Evolutionary conservation across 2,797 vertebrate genomes (phyloP).

Genomic region (Perodicticus potto): DNA sequence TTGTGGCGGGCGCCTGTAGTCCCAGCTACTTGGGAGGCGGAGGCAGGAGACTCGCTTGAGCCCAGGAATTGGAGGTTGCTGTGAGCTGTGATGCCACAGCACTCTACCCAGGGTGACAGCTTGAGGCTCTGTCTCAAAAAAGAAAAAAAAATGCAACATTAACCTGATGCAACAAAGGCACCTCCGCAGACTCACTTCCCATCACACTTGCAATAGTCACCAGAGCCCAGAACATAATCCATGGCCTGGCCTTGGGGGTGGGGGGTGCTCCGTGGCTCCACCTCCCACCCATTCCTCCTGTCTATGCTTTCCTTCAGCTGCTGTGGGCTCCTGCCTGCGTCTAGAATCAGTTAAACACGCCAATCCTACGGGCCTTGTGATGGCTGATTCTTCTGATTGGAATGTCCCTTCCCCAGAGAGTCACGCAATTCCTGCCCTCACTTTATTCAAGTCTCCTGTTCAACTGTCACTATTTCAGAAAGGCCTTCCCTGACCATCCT

Average conservation of each 20-base stretch:
- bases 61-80: too few species aligned
- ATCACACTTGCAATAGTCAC: not conserved
- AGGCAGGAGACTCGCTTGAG: too few species aligned
- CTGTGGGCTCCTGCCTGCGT: not conserved
- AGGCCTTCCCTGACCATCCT: not conserved
- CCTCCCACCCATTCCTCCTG: not conserved
- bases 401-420: not conserved
- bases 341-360: not conserved
- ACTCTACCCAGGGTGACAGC: too few species aligned
- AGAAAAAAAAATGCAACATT: not conserved
- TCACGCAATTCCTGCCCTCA: not conserved
- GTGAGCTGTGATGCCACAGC: too few species aligned
- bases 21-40: too few species aligned
- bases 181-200: not conserved
- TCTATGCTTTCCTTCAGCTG: not conserved
- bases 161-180: not conserved
- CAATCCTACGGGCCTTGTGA: not conserved
- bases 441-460: not conserved
- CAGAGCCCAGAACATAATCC: not conserved
- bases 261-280: too few species aligned
- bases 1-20: too few species aligned
- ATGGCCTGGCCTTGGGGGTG: not conserved
- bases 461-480: not conserved
- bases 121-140: too few species aligned
- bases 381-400: not conserved